phyloP scores from a whole-genome alignment of 2,888 invertebrate species.

The Sarcophaga carnaria region DNA sequence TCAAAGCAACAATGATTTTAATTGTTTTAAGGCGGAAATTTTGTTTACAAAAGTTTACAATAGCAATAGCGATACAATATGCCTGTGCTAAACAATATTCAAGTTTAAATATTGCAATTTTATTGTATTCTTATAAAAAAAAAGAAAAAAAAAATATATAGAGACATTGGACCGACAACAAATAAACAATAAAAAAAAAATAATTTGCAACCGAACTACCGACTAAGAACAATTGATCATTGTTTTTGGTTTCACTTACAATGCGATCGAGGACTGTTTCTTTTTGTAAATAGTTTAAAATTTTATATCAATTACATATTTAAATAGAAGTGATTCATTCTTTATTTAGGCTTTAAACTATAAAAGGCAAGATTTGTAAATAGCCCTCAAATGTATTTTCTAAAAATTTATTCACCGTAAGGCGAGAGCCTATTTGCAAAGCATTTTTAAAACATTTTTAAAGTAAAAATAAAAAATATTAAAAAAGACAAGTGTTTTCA shows the following conservation, averaged over 20 bases:
- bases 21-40: constrained; percentile 59
- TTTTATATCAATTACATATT: neutral
- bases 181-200: neutral
- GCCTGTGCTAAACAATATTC: neutral
- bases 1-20: constrained; percentile 21
- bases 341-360: no score
- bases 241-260: constrained; percentile 14
- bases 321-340: no score
- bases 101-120: neutral
- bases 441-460: no score
- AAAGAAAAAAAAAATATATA: neutral
- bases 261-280: constrained; percentile 6
- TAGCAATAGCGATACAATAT: constrained; percentile 15
- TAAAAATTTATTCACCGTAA: no score
- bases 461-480: no score
- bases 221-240: constrained; percentile 21
- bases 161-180: neutral
- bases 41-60: constrained; percentile 49
- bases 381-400: no score
- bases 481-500: no score
- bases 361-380: no score
- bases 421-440: no score
- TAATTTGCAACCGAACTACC: neutral
- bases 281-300: neutral
- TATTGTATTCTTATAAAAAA: constrained; percentile 43